phyloP scores from a whole-genome alignment of 2,113 vertebrate species.

The cattle (Bos taurus) region DNA sequence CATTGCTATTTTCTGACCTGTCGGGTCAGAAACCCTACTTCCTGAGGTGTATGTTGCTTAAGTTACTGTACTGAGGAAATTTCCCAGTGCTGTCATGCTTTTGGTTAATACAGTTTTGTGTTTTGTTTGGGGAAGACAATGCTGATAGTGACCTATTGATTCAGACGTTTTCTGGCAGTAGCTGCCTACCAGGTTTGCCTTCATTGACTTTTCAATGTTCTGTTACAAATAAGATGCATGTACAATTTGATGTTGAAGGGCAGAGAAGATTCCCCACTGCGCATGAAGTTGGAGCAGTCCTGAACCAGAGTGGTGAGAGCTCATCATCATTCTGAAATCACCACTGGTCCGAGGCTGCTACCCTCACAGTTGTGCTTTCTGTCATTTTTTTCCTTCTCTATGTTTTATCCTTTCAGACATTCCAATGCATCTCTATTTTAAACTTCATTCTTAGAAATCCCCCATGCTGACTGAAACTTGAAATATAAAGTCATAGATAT shows the following conservation, averaged over 20 bases:
- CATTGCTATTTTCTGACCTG: background rate
- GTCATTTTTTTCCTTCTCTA: background rate
- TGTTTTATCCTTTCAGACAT: constrained; percentile 18
- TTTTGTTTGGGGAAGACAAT: constrained; percentile 53
- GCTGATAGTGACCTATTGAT: constrained; percentile 55
- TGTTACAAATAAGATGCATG: constrained; percentile 72
- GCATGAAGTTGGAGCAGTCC: background rate
- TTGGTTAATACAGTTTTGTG: constrained; percentile 32
- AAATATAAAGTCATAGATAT: background rate
- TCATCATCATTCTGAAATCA: constrained; percentile 34
- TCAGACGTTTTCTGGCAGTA: constrained; percentile 50
- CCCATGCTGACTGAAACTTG: background rate
- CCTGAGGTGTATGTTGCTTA: background rate
- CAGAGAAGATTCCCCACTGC: constrained; percentile 20
- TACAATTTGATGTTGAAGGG: constrained; percentile 50
- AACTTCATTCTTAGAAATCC: constrained; percentile 10
- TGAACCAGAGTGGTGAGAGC: background rate
- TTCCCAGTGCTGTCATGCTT: constrained; percentile 49
- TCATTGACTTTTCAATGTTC: constrained; percentile 64
- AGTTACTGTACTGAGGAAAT: constrained; percentile 1
- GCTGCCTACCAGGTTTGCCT: constrained; percentile 49
- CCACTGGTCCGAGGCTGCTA: constrained; percentile 8
- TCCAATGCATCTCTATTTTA: background rate
- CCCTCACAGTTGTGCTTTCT: background rate
- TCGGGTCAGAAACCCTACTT: background rate